These are phyloP conservation scores for Drosophila watanabei DNA, from an alignment of 1,140 invertebrate genomes.

Conservation along the genomic window DNA sequence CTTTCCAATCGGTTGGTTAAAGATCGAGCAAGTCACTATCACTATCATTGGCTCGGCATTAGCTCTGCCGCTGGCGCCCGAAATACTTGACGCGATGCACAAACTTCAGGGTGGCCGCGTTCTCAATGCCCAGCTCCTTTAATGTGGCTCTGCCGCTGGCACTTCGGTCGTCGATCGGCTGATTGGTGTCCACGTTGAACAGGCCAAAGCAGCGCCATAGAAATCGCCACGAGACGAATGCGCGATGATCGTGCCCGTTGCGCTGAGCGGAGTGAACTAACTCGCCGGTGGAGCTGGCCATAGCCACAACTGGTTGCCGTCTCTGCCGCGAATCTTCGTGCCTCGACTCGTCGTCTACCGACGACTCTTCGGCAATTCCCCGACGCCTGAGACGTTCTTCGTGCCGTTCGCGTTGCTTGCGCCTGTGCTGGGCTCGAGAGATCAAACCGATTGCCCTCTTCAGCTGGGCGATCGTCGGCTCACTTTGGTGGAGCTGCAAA, in stretches of 20 bases:
- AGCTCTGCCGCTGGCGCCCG: conserved; percentile 64
- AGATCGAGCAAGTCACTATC: conserved; percentile 9
- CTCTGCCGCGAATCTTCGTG: conserved; percentile 25
- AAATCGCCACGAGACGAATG: conserved; percentile 89
- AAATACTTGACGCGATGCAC: conserved; percentile 86
- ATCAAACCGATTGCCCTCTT: conserved; percentile 75
- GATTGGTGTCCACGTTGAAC: conserved; percentile 81
- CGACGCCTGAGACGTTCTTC: conserved; percentile 59
- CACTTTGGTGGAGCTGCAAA: conserved; percentile 66
- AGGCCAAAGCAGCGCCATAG: conserved; percentile 89
- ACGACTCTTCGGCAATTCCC: conserved; percentile 48
- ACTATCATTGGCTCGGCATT: conserved; percentile 15
- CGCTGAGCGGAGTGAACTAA: conserved; percentile 77
- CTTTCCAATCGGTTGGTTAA: conserved; percentile 30
- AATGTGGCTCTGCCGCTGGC: conserved; percentile 85
- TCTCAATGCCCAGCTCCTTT: conserved; percentile 87
- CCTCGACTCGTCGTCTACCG: conserved; percentile 32
- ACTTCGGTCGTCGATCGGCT: conserved; percentile 82
- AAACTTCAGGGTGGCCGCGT: conserved; percentile 88
- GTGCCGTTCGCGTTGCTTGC: conserved; percentile 61
- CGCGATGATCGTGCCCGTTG: conserved; percentile 78
- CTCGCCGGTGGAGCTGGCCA: conserved; percentile 69
- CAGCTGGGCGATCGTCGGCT: conserved; percentile 75
- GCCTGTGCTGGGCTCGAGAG: conserved; percentile 67
- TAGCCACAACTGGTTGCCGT: conserved; percentile 55